Evolutionary conservation across 2,797 vertebrate genomes (phyloP).

Genomic region (Champsocephalus gunnari): DNA sequence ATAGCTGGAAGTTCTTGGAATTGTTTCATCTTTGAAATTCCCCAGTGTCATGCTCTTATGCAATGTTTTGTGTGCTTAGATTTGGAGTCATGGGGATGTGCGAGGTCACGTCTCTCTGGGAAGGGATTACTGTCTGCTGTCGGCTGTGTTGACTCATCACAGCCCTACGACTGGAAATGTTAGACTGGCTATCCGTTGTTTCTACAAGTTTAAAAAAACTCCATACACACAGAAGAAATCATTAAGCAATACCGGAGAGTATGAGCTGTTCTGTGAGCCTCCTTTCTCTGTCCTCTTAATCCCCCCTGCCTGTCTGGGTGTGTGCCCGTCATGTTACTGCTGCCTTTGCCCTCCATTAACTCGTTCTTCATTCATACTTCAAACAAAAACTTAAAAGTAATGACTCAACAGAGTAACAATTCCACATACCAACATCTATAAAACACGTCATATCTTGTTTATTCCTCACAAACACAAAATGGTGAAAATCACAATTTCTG

Average conservation of each 20-base stretch:
- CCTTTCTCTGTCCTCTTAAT: constrained; percentile 25
- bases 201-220: constrained; percentile 49
- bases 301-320: constrained; percentile 17
- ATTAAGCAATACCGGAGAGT: constrained; percentile 24
- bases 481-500: background rate
- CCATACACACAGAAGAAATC: constrained; percentile 25
- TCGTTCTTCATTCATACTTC: background rate
- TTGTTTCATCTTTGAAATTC: constrained; percentile 32
- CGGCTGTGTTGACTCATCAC: constrained; percentile 60
- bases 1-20: constrained; percentile 45
- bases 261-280: constrained; percentile 24
- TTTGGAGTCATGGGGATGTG: constrained; percentile 54
- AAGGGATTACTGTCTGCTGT: constrained; percentile 67
- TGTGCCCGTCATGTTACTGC: constrained; percentile 1
- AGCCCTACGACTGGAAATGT: constrained; percentile 59
- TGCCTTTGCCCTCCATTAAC: background rate
- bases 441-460: background rate
- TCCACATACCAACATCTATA: background rate
- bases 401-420: background rate
- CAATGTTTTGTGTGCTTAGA: background rate
- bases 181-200: constrained; percentile 35
- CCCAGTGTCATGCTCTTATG: constrained; percentile 36
- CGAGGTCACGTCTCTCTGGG: constrained; percentile 65
- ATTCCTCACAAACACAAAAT: background rate
- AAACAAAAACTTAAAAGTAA: background rate